Percentiles rank a stretch among this genome's conserved stretches.
phyloP scores from a whole-genome alignment of 2,113 vertebrate species.

The Ascaphus truei region DNA sequence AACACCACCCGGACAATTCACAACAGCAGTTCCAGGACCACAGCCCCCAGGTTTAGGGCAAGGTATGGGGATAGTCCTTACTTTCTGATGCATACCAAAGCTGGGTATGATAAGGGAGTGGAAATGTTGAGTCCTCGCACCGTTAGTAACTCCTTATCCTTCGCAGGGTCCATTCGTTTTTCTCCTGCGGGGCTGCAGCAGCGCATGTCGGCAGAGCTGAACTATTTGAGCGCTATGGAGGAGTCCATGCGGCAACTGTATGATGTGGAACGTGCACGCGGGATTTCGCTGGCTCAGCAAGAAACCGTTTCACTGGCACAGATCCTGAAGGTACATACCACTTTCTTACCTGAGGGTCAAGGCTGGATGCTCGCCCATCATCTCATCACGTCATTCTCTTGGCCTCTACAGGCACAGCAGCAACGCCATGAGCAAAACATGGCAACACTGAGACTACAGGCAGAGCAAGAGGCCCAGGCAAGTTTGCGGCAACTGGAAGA shows the following conservation, averaged over 20 bases:
- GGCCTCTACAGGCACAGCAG: constrained; percentile 75
- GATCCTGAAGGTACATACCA: constrained; percentile 83
- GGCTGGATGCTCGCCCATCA: too few relatives aligned
- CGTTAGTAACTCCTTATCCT: too few relatives aligned
- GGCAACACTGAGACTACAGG: constrained; percentile 82
- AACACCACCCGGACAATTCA: background rate
- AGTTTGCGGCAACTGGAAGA: constrained; percentile 82
- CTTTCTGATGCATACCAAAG: too few relatives aligned
- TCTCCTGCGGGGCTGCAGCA: constrained; percentile 84
- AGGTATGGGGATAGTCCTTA: too few relatives aligned
- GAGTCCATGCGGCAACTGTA: constrained; percentile 84
- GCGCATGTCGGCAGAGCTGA: constrained; percentile 81
- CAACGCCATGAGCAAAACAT: constrained; percentile 84
- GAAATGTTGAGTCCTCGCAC: too few relatives aligned
- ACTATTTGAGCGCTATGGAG: constrained; percentile 83
- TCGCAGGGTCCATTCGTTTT: constrained; percentile 71
- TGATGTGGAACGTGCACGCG: constrained; percentile 77
- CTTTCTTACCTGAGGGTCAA: too few relatives aligned
- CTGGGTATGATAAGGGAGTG: too few relatives aligned
- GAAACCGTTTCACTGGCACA: constrained; percentile 87
- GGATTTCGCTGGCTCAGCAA: constrained; percentile 86
- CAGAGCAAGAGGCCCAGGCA: constrained; percentile 86
- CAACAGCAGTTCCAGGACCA: background rate
- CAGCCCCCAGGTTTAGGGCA: background rate
- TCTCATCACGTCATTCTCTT: too few relatives aligned